Evolutionary conservation across 2,797 vertebrate genomes (phyloP), one percentile per base, ranked within the genome.

Genomic region (Podarcis lilfordi): DNA sequence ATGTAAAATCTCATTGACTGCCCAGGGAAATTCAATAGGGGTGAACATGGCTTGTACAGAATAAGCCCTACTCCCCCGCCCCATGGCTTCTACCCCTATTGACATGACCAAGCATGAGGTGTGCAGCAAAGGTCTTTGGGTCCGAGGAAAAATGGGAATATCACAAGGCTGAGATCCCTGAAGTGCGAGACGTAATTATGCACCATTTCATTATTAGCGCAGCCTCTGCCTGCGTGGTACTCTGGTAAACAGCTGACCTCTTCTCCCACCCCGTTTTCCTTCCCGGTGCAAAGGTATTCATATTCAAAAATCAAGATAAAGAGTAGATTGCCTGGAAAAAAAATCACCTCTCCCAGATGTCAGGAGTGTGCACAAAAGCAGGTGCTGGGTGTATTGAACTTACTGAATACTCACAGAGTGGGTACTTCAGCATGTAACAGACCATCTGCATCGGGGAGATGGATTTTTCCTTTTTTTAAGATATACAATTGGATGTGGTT

Each of bases 391-490:
- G 80, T 91, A 92, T 87, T 90, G 92, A 95, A 92, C 87, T 89
- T 86, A 76, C 89, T 88, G 86, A 94, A 91, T 85, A 86, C 7
- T 0, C 82, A 75, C 68, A 61, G 91, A 94, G 90, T 91, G 88
- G 91, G 92, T 93, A 91, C 92, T 95, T 94, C 82, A 94, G 90
- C 92, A 86, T 84, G 88, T 91, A 91, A 87, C 86, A 77, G 89
- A 91, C 94, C 80, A 92, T 89, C 91, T 91, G 91, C 0, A 0
- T 19, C 78, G 79, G 87, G 80, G 91, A 93, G 88, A 91, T 59
- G 84, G 91, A 64, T 89, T 82, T 83, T 23, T 0, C 0, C 86
- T 92, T 84, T 79, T 91, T 90, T 85, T 75, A 89, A 91, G 88
- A 86, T 71, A 89, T 93, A 80, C 92, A 95, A 93, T 72, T 10